These are phyloP conservation scores for Apaloderma vittatum DNA, from an alignment of 2,113 vertebrate species.

Conservation along the genomic window DNA sequence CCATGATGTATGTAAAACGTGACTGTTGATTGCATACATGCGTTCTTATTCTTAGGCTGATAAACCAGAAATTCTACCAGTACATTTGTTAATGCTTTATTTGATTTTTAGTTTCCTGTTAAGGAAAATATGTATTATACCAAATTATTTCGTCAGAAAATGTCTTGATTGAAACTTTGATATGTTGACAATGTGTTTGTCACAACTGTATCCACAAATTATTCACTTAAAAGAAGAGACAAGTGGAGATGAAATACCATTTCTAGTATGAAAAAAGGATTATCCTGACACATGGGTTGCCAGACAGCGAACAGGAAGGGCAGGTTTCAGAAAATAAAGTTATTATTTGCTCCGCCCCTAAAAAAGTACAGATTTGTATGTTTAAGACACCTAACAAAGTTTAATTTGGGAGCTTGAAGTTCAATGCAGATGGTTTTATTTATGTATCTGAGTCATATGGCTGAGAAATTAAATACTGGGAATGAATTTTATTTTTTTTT, in stretches of 20 bases:
- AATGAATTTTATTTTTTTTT: not conserved
- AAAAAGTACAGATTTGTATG: not conserved
- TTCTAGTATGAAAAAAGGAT: constrained; percentile 44
- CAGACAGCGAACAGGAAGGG: not conserved
- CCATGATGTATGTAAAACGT: not conserved
- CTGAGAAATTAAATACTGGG: not conserved
- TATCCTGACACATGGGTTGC: constrained; percentile 2
- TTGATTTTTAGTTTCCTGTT: not conserved
- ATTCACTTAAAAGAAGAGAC: constrained; percentile 33
- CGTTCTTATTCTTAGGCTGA: not conserved
- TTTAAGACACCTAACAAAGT: not conserved
- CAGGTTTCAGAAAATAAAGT: not conserved
- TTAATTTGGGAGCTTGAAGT: constrained; percentile 14
- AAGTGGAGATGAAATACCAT: constrained; percentile 43
- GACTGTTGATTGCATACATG: not conserved
- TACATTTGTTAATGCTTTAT: not conserved
- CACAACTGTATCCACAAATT: not conserved
- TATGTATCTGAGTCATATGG: not conserved
- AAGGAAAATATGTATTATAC: not conserved
- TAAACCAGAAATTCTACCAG: not conserved
- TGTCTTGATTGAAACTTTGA: not conserved
- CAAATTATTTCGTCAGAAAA: not conserved
- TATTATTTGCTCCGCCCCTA: not conserved
- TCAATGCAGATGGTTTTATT: not conserved
- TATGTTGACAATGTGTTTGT: not conserved